These are phyloP conservation scores for Sclerodermus sp. DNA, from an alignment of 2,888 invertebrate genomes.

Conservation along the genomic window DNA sequence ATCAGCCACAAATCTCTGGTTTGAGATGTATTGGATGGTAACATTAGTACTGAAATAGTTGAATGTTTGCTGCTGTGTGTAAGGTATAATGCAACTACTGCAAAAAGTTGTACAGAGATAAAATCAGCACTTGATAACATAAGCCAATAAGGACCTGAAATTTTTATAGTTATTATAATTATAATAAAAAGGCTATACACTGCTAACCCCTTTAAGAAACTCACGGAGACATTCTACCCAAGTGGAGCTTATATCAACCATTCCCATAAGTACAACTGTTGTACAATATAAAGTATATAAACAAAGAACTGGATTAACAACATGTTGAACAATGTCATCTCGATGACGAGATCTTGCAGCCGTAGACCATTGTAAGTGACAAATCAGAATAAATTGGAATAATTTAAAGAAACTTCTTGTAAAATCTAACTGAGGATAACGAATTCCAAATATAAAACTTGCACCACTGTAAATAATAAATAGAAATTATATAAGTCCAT, in stretches of 20 bases:
- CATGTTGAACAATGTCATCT: slow-evolving; percentile 52
- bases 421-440: slow-evolving; percentile 59
- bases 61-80: slow-evolving; percentile 45
- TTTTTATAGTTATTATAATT: slow-evolving; percentile 2
- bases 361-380: slow-evolving; percentile 61
- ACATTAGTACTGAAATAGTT: slow-evolving; percentile 37
- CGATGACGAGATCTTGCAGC: slow-evolving; percentile 58
- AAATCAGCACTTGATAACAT: slow-evolving; percentile 60
- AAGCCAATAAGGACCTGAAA: slow-evolving; percentile 60
- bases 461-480: slow-evolving; percentile 49
- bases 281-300: slow-evolving; percentile 58
- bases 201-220: slow-evolving; percentile 31
- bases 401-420: slow-evolving; percentile 58
- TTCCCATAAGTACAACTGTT: slow-evolving; percentile 57
- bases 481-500: too few species aligned
- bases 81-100: slow-evolving; percentile 59
- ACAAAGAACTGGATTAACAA: slow-evolving; percentile 57
- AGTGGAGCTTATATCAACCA: slow-evolving; percentile 56
- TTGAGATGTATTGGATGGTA: slow-evolving; percentile 50
- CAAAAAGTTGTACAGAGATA: slow-evolving; percentile 58
- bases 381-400: slow-evolving; percentile 59
- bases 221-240: slow-evolving; percentile 61
- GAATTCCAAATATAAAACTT: slow-evolving; percentile 55
- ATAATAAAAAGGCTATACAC: background rate
- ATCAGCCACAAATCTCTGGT: slow-evolving; percentile 60